Evolutionary conservation across 2,797 vertebrate genomes (phyloP).

Genomic region (Chromobotia macracanthus): DNA sequence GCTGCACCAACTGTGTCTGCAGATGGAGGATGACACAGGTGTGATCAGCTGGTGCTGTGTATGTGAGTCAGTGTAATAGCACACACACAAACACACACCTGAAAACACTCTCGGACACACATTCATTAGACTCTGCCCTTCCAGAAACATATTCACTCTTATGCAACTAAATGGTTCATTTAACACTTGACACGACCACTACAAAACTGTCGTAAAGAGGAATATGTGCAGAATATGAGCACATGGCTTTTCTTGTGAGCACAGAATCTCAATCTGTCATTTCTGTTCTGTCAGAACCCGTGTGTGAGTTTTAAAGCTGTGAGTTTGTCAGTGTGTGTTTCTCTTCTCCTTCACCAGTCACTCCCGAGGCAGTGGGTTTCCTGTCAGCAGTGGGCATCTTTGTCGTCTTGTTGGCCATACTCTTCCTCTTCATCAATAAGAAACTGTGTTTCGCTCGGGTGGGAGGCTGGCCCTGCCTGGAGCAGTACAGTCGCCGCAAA

Average conservation of each 20-base stretch:
- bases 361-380: slow-evolving; percentile 81
- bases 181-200: slow-evolving; percentile 63
- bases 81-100: slow-evolving; percentile 7
- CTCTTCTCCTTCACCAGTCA: slow-evolving; percentile 81
- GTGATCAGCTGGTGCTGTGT: background rate
- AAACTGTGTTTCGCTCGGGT: slow-evolving; percentile 85
- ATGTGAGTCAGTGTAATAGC: slow-evolving; percentile 21
- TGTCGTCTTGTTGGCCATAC: slow-evolving; percentile 79
- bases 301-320: background rate
- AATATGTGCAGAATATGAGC: slow-evolving; percentile 40
- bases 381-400: slow-evolving; percentile 83
- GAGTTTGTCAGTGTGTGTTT: slow-evolving; percentile 71
- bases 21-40: background rate
- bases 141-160: slow-evolving; percentile 28
- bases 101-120: slow-evolving; percentile 20
- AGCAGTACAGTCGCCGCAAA: slow-evolving; percentile 72
- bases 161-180: slow-evolving; percentile 31
- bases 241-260: background rate
- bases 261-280: background rate
- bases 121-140: slow-evolving; percentile 11
- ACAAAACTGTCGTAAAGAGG: slow-evolving; percentile 45
- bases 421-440: slow-evolving; percentile 88
- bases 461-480: slow-evolving; percentile 76
- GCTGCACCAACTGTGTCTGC: slow-evolving; percentile 4
- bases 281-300: too few species aligned